Conservation (phyloP, 1,140 invertebrate genomes). For the Drusus annulatus region DNA sequence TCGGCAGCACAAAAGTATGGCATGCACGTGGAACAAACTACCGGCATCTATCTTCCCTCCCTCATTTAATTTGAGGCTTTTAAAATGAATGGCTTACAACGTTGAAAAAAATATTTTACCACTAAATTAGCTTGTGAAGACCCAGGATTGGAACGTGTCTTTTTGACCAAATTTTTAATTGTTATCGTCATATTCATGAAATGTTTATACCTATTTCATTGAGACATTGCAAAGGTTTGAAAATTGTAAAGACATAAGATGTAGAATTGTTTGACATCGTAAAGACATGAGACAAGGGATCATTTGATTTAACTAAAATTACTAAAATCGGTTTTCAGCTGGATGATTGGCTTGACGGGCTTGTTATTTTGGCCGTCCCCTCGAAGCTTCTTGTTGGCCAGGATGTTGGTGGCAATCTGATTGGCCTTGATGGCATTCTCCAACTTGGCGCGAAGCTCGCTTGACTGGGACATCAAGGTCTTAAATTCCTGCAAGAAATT, state of each 20-base stretch:
- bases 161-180: background rate
- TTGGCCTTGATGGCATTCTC: constrained; percentile 88
- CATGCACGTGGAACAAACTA: too few species aligned
- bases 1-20: too few species aligned
- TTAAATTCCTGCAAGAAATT: constrained; percentile 85
- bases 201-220: background rate
- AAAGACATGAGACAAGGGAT: background rate
- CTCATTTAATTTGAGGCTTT: too few species aligned
- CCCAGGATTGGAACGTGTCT: background rate
- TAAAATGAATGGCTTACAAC: too few species aligned
- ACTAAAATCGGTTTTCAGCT: constrained; percentile 96
- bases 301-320: constrained; percentile 81
- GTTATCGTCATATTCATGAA: background rate
- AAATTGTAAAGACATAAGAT: too few species aligned
- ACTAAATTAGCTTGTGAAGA: too few species aligned
- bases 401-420: constrained; percentile 72
- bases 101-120: too few species aligned
- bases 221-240: too few species aligned
- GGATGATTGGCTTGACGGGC: constrained; percentile 84
- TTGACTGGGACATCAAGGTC: constrained; percentile 86
- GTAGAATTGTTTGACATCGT: too few species aligned
- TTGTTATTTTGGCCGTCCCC: constrained; percentile 72
- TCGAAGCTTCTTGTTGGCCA: constrained; percentile 65
- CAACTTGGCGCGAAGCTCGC: constrained; percentile 84
- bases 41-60: too few species aligned